Evolutionary conservation across 2,113 vertebrate species (phyloP), one percentile per base, ranked within the genome.

Genomic region (Hemibagrus wyckioides): DNA sequence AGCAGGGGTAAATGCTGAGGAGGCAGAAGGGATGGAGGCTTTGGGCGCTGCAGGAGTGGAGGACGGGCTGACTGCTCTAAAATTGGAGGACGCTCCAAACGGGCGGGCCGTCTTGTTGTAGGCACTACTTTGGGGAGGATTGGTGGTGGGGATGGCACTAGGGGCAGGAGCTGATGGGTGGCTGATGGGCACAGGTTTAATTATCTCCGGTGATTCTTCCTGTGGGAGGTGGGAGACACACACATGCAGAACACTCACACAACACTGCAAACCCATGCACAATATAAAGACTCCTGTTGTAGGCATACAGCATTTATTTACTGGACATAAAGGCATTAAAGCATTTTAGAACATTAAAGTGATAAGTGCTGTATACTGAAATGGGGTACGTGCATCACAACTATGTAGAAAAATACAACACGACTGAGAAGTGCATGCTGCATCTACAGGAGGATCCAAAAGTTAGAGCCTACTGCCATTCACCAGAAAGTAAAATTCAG

Each of bases 101-200:
- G 98, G 97, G 88, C 97, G 95, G 33, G 98, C 97, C 4, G 97
- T 96, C 94, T 99, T 99, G 96, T 98, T 99, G 96, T 96, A 99
- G 71, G 97, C 95, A 80, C 93, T 93, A 80, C 93, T 13, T 41
- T 95, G 92, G 67, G 73, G 93, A 89, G 94, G 90, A 92, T 92
- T 93, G 95, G 95, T 93, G 95, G 95, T 96, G 56, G 96, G 94
- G 84, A 94, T 95, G 87, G 93, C 94, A 83, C 94, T 95, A 87
- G 93, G 91, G 92, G 95, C 79, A 84, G 89, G 89, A 2, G 93
- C 92, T 88, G 97, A 95, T 82, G 92, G 57, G 89, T 94, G 92
- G 89, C 96, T 95, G 95, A 99, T 96, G 87, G 98, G 97, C 90
- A 99, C 97, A 80, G 98, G 97, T 92, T 98, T 99, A 96, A 98